Percentiles rank a stretch among this genome's conserved stretches.
Evolutionary conservation across 2,888 invertebrate genomes (phyloP).

Genomic region (Unio pictorum): DNA sequence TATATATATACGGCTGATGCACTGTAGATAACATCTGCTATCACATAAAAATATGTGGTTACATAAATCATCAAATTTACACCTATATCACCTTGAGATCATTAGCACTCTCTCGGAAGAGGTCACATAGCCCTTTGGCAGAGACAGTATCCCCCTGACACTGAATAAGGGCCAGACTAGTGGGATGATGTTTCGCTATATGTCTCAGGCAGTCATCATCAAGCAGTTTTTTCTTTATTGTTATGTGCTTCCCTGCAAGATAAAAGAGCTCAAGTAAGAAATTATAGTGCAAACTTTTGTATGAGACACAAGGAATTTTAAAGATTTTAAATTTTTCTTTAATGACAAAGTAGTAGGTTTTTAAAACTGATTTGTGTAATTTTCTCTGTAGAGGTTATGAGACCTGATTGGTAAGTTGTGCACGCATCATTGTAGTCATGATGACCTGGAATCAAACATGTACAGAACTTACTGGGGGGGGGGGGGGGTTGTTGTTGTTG

Average conservation of each 20-base stretch:
- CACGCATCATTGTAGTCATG: too few relatives aligned
- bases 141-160: constrained; percentile 66
- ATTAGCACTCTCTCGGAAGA: constrained; percentile 60
- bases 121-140: constrained; percentile 56
- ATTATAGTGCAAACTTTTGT: not conserved
- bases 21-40: not conserved
- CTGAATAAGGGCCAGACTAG: constrained; percentile 62
- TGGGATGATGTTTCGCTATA: constrained; percentile 61
- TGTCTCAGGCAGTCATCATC: constrained; percentile 54
- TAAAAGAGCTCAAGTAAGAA: not conserved
- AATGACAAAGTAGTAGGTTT: too few relatives aligned
- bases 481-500: too few relatives aligned
- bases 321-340: too few relatives aligned
- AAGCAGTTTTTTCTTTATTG: constrained; percentile 56
- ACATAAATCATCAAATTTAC: not conserved
- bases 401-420: too few relatives aligned
- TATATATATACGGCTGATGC: not conserved
- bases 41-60: not conserved
- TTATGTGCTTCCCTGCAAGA: constrained; percentile 61
- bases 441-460: too few relatives aligned
- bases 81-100: constrained; percentile 46
- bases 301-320: too few relatives aligned
- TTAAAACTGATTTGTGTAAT: too few relatives aligned
- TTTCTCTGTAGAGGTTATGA: too few relatives aligned
- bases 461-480: too few relatives aligned